phyloP scores from a whole-genome alignment of 2,888 invertebrate genomes.

The Tetrapedia diversipes region DNA sequence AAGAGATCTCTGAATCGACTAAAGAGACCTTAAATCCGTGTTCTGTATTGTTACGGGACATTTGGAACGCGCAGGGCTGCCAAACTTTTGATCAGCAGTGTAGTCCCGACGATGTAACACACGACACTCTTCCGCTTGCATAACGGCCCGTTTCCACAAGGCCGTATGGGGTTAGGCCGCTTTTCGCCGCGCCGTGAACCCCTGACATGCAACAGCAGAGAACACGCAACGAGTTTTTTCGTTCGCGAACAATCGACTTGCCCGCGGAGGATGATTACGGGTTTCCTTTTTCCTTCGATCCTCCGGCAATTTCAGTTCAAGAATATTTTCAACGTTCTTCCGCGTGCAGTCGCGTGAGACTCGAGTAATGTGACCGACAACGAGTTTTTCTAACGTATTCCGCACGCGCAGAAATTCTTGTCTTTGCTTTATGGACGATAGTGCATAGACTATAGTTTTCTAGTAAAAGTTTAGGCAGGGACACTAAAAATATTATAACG shows the following conservation, averaged over 20 bases:
- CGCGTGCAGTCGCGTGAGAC: constrained; percentile 19
- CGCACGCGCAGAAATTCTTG: no score
- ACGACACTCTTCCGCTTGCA: constrained; percentile 60
- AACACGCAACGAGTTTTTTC: constrained; percentile 44
- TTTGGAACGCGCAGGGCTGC: no score
- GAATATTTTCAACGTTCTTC: not conserved
- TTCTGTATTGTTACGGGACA: no score
- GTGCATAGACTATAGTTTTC: no score
- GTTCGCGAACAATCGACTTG: constrained; percentile 39
- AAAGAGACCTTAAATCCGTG: no score
- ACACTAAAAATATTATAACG: not conserved
- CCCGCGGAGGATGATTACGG: constrained; percentile 22
- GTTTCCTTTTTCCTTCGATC: constrained; percentile 29
- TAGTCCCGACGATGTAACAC: constrained; percentile 54
- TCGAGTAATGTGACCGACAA: not conserved
- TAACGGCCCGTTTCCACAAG: constrained; percentile 43
- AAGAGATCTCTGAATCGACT: no score
- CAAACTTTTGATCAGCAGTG: no score
- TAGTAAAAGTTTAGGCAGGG: no score
- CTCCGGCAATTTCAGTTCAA: constrained; percentile 20
- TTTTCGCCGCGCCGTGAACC: no score
- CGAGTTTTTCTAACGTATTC: no score
- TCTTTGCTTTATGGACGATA: no score
- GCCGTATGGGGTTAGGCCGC: constrained; percentile 26
- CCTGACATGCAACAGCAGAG: constrained; percentile 28